Percentiles rank a stretch among this genome's conserved stretches.
These are phyloP conservation scores for Rhinogobius similis DNA, from an alignment of 2,113 vertebrate genomes.

Conservation along the genomic window DNA sequence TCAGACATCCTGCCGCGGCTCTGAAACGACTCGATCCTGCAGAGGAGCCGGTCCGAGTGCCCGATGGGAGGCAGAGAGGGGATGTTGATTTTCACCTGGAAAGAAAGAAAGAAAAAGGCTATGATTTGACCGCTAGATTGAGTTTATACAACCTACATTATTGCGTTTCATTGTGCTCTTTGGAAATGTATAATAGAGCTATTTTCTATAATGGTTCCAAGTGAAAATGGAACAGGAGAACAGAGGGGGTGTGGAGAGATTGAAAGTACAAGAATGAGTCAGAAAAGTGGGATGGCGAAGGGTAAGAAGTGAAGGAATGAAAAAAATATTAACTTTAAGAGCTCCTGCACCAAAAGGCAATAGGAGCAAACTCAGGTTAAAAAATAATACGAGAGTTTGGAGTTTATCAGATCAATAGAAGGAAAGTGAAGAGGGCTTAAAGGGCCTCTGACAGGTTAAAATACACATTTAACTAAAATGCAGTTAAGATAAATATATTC, in stretches of 20 bases:
- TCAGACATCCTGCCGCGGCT: constrained; percentile 60
- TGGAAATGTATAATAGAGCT: neutral
- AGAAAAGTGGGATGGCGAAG: constrained; percentile 21
- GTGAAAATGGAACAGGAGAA: constrained; percentile 11
- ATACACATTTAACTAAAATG: too few species aligned
- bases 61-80: constrained; percentile 67
- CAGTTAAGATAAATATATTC: too few species aligned
- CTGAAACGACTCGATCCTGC: constrained; percentile 42
- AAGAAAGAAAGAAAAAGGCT: neutral
- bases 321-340: constrained; percentile 24
- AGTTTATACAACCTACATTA: neutral
- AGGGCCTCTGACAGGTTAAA: too few species aligned
- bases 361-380: too few species aligned
- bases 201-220: neutral
- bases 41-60: constrained; percentile 64
- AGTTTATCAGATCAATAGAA: constrained; percentile 64
- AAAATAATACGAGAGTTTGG: constrained; percentile 49
- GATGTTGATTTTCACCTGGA: constrained; percentile 72
- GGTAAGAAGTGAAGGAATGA: constrained; percentile 1
- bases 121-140: neutral
- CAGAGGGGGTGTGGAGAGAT: constrained; percentile 11
- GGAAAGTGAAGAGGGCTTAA: constrained; percentile 24
- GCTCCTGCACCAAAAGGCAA: constrained; percentile 25
- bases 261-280: constrained; percentile 30
- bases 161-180: neutral